Evolutionary conservation across 2,888 invertebrate genomes (phyloP).

Genomic region (Drosophila gaucha): DNA sequence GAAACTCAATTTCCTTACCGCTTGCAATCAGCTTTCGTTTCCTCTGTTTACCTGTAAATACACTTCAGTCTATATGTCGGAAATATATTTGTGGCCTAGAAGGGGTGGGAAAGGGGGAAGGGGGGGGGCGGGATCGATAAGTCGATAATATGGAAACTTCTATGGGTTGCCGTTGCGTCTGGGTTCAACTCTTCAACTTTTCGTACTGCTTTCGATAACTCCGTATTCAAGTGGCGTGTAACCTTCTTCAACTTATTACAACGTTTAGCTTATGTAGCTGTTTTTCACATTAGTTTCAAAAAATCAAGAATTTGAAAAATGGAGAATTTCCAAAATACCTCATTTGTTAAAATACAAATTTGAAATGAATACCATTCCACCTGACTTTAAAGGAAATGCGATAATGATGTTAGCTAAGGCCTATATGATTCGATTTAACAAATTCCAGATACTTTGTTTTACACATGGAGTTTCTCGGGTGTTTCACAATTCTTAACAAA

Average conservation of each 20-base stretch:
- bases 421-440: neutral
- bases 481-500: no score
- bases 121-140: no score
- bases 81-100: no score
- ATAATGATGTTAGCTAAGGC: neutral
- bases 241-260: conserved; percentile 15
- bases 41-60: no score
- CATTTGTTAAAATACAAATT: conserved; percentile 40
- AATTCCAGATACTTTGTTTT: neutral
- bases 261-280: conserved; percentile 21
- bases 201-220: conserved; percentile 5
- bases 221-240: neutral
- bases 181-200: neutral
- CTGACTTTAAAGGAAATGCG: conserved; percentile 28
- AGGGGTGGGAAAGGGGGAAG: no score
- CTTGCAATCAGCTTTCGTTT: neutral
- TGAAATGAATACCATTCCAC: conserved; percentile 19
- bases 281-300: conserved; percentile 26
- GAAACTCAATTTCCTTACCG: no score
- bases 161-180: neutral
- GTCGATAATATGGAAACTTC: no score
- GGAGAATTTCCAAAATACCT: conserved; percentile 31
- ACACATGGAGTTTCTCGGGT: no score
- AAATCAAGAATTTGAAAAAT: conserved; percentile 38
- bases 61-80: no score